Base-by-base conservation (phyloP, 2,888 invertebrate genomes). In the Eristalis intricaria region DNA sequence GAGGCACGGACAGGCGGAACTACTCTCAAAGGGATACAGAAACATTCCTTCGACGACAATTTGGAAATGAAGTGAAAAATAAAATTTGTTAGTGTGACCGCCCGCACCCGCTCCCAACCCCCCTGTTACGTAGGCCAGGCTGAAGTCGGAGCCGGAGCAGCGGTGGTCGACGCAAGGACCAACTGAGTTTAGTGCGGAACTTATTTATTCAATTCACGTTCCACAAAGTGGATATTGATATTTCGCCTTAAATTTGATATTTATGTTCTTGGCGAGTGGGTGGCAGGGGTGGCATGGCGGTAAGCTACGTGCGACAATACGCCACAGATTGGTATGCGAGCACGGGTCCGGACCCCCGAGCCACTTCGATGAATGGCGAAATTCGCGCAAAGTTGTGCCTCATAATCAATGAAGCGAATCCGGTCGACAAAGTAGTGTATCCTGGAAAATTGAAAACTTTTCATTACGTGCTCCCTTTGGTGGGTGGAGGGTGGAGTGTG, bases 151-250 rank as follows among this genome's bases (percentile, higher is more conserved):
- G 19, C 8, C 38, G 38, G 38, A 3, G 43, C 4, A 13, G 43
- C 5, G 66, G 61, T 35, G 19, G 50, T 22, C 5, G 29, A 32
- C 23, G 50, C 29, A 73, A 70, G 73, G 70, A 77, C 50, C 61
- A 10, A 13, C 15, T 10, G 68, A 81, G 70, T 69, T 64, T 70
- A 10, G 32, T 26, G 32, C 26, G 32, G 29, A 74, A 78, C 63
- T 86, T 79, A 75, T 74, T 80, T 65, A 93, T 93, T 92, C 93
- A 90, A 91, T 90, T 90, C 90, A 90, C 92, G 91, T 93, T 81
- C 89, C 89, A 89, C 90, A 93, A 93, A 93, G 93, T 93, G 93
- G 93, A 93, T 93, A 93, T 93, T 93, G 93, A 93, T 93, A 93
- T 93, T 93, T 93, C 92, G 92, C 90, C 91, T 91, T 91, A 92